phyloP scores from a whole-genome alignment of 2,113 vertebrate species.

The Epinephelus moara region DNA sequence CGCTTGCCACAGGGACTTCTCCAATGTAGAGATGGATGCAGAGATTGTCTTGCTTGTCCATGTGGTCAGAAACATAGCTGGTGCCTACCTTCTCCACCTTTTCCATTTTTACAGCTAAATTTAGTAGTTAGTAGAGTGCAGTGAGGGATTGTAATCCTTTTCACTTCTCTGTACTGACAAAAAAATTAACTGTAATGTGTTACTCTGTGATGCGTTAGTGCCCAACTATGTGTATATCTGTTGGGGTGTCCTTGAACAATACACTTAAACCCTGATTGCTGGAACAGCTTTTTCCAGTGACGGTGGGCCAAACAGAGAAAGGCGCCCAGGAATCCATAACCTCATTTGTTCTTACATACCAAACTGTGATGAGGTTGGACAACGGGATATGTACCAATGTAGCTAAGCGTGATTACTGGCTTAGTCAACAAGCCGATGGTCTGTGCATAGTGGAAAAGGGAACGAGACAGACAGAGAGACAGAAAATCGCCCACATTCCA shows the following conservation, averaged over 20 bases:
- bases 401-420: slow-evolving; percentile 50
- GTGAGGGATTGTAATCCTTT: too few species aligned
- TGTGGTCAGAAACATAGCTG: too few species aligned
- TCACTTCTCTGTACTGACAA: background rate
- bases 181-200: background rate
- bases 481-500: slow-evolving; percentile 60
- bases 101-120: background rate
- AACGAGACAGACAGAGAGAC: slow-evolving; percentile 42
- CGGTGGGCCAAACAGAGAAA: slow-evolving; percentile 12
- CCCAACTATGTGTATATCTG: background rate
- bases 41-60: too few species aligned
- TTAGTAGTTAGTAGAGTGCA: background rate
- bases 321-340: slow-evolving; percentile 32
- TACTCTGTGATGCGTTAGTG: background rate
- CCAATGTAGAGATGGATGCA: too few species aligned
- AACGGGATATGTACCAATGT: slow-evolving; percentile 30
- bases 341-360: slow-evolving; percentile 61
- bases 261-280: background rate
- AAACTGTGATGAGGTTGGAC: slow-evolving; percentile 42
- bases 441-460: slow-evolving; percentile 23
- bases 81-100: too few species aligned
- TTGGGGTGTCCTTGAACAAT: background rate
- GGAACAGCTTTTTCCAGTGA: slow-evolving; percentile 5
- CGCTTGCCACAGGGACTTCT: too few species aligned
- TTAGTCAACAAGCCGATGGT: slow-evolving; percentile 46